Evolutionary conservation across 2,797 vertebrate species (phyloP), one percentile per base, ranked within the genome.

Genomic region (Eulemur rubriventer): DNA sequence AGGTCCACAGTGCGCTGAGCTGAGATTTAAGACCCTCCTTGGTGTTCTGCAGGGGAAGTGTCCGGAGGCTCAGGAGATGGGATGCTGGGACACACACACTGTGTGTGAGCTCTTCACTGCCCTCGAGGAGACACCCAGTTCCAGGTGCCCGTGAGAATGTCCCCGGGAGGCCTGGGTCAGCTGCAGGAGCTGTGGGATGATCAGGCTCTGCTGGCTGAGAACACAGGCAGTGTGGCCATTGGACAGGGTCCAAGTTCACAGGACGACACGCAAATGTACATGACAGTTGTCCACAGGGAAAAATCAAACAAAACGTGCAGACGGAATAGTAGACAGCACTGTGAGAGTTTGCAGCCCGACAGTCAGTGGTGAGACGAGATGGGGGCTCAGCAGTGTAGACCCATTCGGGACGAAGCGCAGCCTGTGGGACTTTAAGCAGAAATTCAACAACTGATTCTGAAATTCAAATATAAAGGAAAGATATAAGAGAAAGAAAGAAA

Each of bases 61-160:
- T 4, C 38, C 41, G 28, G 13, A 43, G 70, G 41, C 26, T 8
- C 9, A 16, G 52, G 50, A 57, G 59, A 13, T 1, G 1, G 10
- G 50, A 14, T 9, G 1, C 55, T 1, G 1, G n/a, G 13, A 18
- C 12, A 30, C 41, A 67, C 1, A 4, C 0, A 8, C 2, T 14
- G 6, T 1, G 2, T 6, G 63, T 33, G 14, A 20, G 33, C 24
- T 26, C 14, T 57, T 43, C 14, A 2, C 46, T n/a, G 3, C 33
- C 9, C 55, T 57, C 11, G 0, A 6, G 2, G 1, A 30, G 50
- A 24, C 18, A 6, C 24, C 17, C 26, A 0, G 2, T 14, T 6
- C 63, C 10, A 1, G 2, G 2, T 1, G 2, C 50, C 38, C 0
- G 6, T 6, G 72, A 13, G 33, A n/a, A 2, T 0, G 4, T 38